Conservation (phyloP, 2,113 vertebrate genomes). For the Nyctibius bracteatus region DNA sequence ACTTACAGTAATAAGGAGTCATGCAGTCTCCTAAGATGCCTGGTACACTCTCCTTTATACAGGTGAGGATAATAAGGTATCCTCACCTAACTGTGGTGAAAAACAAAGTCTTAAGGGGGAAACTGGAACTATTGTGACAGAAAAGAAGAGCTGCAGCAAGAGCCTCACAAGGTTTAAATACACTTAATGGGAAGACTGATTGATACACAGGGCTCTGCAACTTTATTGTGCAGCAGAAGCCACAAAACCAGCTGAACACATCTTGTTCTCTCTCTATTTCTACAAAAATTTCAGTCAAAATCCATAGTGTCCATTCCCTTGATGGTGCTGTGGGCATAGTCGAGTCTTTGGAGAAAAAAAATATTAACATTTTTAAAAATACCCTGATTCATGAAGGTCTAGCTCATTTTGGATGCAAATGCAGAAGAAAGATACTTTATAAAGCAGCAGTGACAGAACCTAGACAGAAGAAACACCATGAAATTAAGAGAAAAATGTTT, state of each 20-base stretch:
- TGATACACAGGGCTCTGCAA: background rate
- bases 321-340: background rate
- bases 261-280: background rate
- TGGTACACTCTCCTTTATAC: background rate
- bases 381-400: background rate
- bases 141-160: background rate
- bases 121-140: background rate
- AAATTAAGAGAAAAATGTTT: background rate
- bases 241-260: background rate
- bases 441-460: background rate
- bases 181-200: background rate
- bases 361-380: background rate
- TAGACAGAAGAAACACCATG: background rate
- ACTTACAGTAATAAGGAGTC: background rate
- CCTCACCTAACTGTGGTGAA: background rate
- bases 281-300: background rate
- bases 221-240: background rate
- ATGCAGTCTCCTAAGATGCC: background rate
- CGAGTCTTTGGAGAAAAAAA: background rate
- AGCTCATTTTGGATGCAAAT: background rate
- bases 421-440: background rate
- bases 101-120: background rate
- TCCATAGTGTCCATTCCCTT: background rate
- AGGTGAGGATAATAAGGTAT: background rate
- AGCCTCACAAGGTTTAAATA: background rate